These are phyloP conservation scores for Isurus oxyrinchus DNA, from an alignment of 2,113 vertebrate genomes.

Conservation along the genomic window DNA sequence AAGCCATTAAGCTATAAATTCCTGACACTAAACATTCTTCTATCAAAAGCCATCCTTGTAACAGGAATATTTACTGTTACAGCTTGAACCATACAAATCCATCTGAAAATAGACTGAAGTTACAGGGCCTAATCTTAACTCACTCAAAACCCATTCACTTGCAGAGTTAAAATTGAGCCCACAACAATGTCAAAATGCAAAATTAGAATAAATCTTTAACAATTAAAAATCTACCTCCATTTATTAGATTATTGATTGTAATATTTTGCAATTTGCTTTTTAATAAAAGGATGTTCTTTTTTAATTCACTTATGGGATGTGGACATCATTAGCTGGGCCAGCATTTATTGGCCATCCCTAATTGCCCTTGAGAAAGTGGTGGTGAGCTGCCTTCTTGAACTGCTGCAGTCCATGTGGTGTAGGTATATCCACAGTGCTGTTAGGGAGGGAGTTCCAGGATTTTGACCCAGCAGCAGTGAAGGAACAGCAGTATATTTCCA, in stretches of 20 bases:
- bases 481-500: too few relatives aligned
- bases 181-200: neutral
- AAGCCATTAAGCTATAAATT: neutral
- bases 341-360: too few relatives aligned
- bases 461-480: too few relatives aligned
- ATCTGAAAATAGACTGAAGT: neutral
- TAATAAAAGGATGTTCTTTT: neutral
- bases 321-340: too few relatives aligned
- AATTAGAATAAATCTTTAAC: neutral
- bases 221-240: neutral
- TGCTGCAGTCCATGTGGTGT: too few relatives aligned
- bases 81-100: neutral
- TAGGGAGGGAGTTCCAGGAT: too few relatives aligned
- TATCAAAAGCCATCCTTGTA: neutral
- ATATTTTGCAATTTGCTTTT: neutral
- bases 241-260: neutral
- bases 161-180: neutral
- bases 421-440: too few relatives aligned
- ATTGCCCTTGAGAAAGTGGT: too few relatives aligned
- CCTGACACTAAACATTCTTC: neutral
- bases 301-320: too few relatives aligned
- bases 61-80: neutral
- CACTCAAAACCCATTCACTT: neutral
- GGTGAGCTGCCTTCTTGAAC: too few relatives aligned
- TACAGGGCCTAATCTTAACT: neutral